Percentiles rank a stretch among this genome's conserved stretches.
These are phyloP conservation scores for Brachyhypopomus gauderio DNA, from an alignment of 2,113 vertebrate species.

Conservation along the genomic window DNA sequence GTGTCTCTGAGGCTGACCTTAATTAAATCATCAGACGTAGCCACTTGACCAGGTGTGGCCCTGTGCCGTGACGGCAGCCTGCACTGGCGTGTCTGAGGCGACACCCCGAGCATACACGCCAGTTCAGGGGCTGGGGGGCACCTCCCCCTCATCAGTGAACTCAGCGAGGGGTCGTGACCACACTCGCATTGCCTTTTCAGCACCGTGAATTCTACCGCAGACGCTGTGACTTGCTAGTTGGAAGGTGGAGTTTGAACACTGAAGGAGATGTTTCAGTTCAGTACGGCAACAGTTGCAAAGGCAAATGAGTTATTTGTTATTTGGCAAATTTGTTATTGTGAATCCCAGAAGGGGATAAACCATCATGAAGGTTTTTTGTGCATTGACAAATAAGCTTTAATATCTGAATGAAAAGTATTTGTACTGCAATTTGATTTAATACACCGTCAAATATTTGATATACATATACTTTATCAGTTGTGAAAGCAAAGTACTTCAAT, in stretches of 20 bases:
- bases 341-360: no score
- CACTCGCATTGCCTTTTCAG: background rate
- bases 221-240: background rate
- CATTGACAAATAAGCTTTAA: no score
- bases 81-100: slow-evolving; percentile 43
- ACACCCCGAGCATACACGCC: slow-evolving; percentile 46
- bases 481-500: no score
- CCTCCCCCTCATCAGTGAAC: background rate
- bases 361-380: no score
- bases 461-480: no score
- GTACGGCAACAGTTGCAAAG: background rate
- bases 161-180: slow-evolving; percentile 7
- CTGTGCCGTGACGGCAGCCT: slow-evolving; percentile 49
- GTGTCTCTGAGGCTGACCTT: slow-evolving; percentile 65
- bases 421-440: no score
- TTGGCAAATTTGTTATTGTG: no score
- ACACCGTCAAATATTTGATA: no score
- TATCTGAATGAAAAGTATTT: no score
- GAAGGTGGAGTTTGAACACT: background rate
- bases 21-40: slow-evolving; percentile 75
- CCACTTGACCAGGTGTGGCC: slow-evolving; percentile 72
- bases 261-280: background rate
- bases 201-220: background rate
- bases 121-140: slow-evolving; percentile 33
- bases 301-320: no score